Percentiles rank a stretch among this genome's conserved stretches.
These are phyloP conservation scores for Ennomos quercinarius DNA, from an alignment of 2,888 invertebrate genomes.

Conservation along the genomic window DNA sequence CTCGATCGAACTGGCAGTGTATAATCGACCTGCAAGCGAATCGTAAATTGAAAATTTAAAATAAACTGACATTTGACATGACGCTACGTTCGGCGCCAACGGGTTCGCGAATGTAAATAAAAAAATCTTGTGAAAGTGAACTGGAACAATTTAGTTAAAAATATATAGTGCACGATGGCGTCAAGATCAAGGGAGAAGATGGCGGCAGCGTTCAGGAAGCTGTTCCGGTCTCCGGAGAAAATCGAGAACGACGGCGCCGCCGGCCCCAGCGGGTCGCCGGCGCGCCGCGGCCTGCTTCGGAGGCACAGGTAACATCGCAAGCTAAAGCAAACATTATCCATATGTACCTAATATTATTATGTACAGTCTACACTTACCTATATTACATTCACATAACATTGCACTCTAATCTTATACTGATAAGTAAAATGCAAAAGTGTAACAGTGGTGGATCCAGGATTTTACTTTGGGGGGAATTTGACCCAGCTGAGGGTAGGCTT, in stretches of 20 bases:
- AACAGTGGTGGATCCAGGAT: no score
- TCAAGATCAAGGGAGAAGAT: constrained; percentile 93
- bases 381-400: no score
- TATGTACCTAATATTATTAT: no score
- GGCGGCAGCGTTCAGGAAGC: constrained; percentile 91
- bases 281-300: constrained; percentile 81
- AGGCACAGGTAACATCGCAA: constrained; percentile 71
- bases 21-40: constrained; percentile 37
- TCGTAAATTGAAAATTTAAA: constrained; percentile 55
- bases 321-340: no score
- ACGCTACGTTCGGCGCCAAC: constrained; percentile 49
- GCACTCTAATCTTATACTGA: no score
- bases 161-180: constrained; percentile 86
- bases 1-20: constrained; percentile 42
- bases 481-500: no score
- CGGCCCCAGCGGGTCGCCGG: constrained; percentile 87
- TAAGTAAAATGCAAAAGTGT: no score
- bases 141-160: constrained; percentile 53
- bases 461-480: no score
- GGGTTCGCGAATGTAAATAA: constrained; percentile 56
- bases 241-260: constrained; percentile 87
- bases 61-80: constrained; percentile 61
- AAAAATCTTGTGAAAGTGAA: constrained; percentile 54
- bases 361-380: no score
- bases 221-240: constrained; percentile 91